Percentiles rank a stretch among this genome's conserved stretches.
phyloP scores from a whole-genome alignment of 2,888 invertebrate genomes.

The Mechanitis mazaeus region DNA sequence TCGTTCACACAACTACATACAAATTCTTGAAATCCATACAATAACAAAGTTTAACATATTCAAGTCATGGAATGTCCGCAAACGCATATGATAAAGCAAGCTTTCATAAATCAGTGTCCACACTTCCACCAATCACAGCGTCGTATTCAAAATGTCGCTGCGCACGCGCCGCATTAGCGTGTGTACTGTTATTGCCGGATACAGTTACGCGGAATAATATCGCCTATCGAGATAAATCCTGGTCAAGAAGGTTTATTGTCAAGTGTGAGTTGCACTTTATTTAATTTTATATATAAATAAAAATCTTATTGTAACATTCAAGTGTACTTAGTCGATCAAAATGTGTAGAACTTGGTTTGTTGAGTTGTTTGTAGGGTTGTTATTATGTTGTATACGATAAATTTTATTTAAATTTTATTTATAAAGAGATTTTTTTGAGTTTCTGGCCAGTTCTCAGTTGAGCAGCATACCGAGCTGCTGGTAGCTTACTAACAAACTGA shows the following conservation, averaged over 20 bases:
- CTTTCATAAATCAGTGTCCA: constrained; percentile 20
- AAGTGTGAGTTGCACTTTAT: constrained; percentile 14
- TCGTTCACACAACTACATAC: too few relatives aligned
- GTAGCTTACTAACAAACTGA: too few relatives aligned
- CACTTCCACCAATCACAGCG: constrained; percentile 14
- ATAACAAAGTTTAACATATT: background rate
- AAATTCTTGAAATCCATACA: background rate
- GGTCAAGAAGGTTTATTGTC: constrained; percentile 24
- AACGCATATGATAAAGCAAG: constrained; percentile 1
- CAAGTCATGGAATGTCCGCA: background rate
- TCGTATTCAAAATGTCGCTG: background rate
- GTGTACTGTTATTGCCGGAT: constrained; percentile 49
- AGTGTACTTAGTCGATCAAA: too few relatives aligned
- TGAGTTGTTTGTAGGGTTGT: too few relatives aligned
- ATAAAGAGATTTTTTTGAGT: too few relatives aligned
- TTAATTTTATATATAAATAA: too few relatives aligned
- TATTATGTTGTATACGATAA: too few relatives aligned
- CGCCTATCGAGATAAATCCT: constrained; percentile 31
- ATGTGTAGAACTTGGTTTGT: too few relatives aligned
- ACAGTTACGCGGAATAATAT: constrained; percentile 34
- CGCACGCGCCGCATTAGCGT: constrained; percentile 3
- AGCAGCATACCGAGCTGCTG: too few relatives aligned
- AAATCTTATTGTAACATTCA: too few relatives aligned
- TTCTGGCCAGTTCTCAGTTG: too few relatives aligned
- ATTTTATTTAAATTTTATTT: too few relatives aligned